Percentiles rank a stretch among this genome's conserved stretches.
phyloP scores from a whole-genome alignment of 2,888 invertebrate species.

The Pyralis farinalis region DNA sequence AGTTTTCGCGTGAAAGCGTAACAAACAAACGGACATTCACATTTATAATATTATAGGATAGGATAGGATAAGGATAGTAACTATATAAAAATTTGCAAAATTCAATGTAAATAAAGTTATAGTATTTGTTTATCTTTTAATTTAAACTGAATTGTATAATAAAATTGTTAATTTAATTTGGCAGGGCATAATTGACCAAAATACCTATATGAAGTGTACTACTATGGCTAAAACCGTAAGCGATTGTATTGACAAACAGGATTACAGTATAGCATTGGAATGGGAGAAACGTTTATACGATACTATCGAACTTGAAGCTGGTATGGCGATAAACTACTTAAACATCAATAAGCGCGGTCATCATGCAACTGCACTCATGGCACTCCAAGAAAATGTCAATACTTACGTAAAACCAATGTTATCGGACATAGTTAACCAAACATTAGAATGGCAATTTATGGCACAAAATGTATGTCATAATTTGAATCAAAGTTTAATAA shows the following conservation, averaged over 20 bases:
- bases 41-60: too few relatives aligned
- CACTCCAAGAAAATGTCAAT: conserved; percentile 45
- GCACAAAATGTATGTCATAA: conserved; percentile 41
- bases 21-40: too few relatives aligned
- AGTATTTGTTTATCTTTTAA: too few relatives aligned
- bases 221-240: conserved; percentile 39
- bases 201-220: conserved; percentile 38
- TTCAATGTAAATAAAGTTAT: too few relatives aligned
- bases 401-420: conserved; percentile 57
- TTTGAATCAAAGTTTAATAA: conserved; percentile 47
- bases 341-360: conserved; percentile 53
- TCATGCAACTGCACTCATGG: conserved; percentile 40
- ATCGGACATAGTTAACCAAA: conserved; percentile 47
- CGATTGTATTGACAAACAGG: conserved; percentile 38
- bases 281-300: conserved; percentile 36
- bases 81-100: too few relatives aligned
- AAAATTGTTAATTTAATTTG: too few relatives aligned
- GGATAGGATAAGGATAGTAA: too few relatives aligned
- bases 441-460: conserved; percentile 48
- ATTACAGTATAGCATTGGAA: conserved; percentile 35
- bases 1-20: too few relatives aligned
- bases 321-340: conserved; percentile 52
- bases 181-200: conserved; percentile 57
- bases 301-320: conserved; percentile 37
- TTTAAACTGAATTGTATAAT: too few relatives aligned